A percentile compares a stretch with the other conserved stretches of the same genome.
Evolutionary conservation across 2,797 vertebrate genomes (phyloP).

Genomic region (Erithacus rubecula): DNA sequence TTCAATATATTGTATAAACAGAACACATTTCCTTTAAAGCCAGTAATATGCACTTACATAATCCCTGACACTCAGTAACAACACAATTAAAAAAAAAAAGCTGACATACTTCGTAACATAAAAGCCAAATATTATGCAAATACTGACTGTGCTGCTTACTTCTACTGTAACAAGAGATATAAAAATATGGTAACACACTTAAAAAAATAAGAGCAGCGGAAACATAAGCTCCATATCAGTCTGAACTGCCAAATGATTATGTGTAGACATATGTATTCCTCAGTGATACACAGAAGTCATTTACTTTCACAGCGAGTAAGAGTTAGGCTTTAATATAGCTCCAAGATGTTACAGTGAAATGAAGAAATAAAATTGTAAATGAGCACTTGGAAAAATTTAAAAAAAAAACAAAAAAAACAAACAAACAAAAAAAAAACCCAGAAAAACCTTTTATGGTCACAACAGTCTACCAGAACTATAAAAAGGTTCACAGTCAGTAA

Average conservation of each 20-base stretch:
- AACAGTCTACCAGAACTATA: background rate
- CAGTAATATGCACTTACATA: background rate
- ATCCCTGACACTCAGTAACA: background rate
- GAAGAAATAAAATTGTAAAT: background rate
- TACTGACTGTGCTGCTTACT: background rate
- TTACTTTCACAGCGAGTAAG: background rate
- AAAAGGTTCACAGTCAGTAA: background rate
- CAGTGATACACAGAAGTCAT: background rate
- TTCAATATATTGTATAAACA: background rate
- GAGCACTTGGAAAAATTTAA: background rate
- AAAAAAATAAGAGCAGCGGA: background rate
- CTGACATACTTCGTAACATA: background rate
- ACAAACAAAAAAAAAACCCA: no score
- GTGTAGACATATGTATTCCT: background rate
- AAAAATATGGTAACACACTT: background rate
- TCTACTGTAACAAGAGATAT: background rate
- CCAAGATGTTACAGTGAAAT: background rate
- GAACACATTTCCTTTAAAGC: background rate
- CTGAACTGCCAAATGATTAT: background rate
- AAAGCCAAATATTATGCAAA: background rate
- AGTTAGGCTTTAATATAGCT: background rate
- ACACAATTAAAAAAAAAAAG: background rate
- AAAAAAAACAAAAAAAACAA: no score
- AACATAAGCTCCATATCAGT: background rate
- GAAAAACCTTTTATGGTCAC: background rate